Conservation (phyloP, 2,888 invertebrate species). For the Polyommatus icarus region DNA sequence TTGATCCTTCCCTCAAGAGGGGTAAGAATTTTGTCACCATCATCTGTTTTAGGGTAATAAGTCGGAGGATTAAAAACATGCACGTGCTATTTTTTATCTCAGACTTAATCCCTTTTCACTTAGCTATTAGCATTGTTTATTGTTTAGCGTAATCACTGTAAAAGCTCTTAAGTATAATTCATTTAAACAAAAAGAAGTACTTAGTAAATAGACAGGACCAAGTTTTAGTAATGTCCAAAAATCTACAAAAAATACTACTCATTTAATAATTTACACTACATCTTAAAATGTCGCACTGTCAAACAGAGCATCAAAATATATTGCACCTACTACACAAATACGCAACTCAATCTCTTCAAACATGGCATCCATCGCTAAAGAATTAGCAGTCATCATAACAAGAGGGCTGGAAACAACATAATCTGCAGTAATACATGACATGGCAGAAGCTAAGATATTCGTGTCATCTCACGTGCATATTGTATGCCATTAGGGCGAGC, state of each 20-base stretch:
- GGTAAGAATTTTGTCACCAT: constrained; percentile 50
- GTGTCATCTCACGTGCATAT: constrained; percentile 27
- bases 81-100: constrained; percentile 3
- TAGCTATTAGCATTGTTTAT: neutral
- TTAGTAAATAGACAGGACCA: no score
- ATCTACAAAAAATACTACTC: no score
- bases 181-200: no score
- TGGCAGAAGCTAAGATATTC: constrained; percentile 6
- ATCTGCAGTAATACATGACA: constrained; percentile 15
- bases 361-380: neutral
- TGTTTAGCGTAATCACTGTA: no score
- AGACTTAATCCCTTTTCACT: neutral
- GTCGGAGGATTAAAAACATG: constrained; percentile 27
- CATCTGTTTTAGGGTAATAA: constrained; percentile 32
- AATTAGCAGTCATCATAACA: neutral
- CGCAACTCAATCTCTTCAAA: neutral
- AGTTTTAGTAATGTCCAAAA: no score
- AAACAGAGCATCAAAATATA: no score
- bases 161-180: no score
- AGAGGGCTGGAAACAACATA: constrained; percentile 1
- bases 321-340: neutral
- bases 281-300: no score
- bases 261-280: no score
- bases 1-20: constrained; percentile 64
- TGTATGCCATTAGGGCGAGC: constrained; percentile 8